Conservation (phyloP, 2,113 vertebrate species). For the Epinephelus cyanopodus region DNA sequence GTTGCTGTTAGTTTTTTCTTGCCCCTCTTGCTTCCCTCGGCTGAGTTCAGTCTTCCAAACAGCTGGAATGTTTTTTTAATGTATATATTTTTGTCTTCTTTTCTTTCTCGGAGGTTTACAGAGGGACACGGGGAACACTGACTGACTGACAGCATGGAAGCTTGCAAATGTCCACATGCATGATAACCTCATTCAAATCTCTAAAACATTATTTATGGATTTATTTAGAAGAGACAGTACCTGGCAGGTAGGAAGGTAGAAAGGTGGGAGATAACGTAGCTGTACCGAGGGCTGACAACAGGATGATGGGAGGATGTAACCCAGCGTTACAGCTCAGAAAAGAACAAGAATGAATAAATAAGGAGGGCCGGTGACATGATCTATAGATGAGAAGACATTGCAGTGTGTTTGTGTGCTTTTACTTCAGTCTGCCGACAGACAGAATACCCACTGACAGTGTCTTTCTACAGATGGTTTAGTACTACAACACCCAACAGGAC, state of each 20-base stretch:
- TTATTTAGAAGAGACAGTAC: constrained; percentile 98
- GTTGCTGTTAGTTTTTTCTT: constrained; percentile 14
- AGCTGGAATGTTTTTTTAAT: constrained; percentile 91
- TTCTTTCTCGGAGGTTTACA: constrained; percentile 49
- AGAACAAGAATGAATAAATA: constrained; percentile 32
- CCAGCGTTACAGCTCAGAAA: not conserved
- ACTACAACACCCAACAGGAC: constrained; percentile 48
- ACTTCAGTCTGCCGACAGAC: constrained; percentile 27
- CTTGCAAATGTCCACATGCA: constrained; percentile 98
- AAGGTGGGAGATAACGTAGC: constrained; percentile 1
- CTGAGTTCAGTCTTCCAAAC: constrained; percentile 83
- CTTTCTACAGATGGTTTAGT: constrained; percentile 20
- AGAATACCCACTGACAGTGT: constrained; percentile 38
- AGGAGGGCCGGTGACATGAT: not conserved
- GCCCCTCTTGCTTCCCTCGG: constrained; percentile 36
- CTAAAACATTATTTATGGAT: constrained; percentile 93
- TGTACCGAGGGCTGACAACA: not conserved
- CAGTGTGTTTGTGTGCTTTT: constrained; percentile 72
- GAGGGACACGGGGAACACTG: constrained; percentile 90
- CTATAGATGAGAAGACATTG: constrained; percentile 31
- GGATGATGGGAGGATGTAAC: not conserved
- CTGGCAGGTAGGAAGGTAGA: constrained; percentile 39
- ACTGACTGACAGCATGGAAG: constrained; percentile 94
- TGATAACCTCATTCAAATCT: constrained; percentile 93
- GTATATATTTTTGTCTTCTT: constrained; percentile 54